Base-by-base conservation (phyloP, 2,888 invertebrate species). In the Nycteola revayana region DNA sequence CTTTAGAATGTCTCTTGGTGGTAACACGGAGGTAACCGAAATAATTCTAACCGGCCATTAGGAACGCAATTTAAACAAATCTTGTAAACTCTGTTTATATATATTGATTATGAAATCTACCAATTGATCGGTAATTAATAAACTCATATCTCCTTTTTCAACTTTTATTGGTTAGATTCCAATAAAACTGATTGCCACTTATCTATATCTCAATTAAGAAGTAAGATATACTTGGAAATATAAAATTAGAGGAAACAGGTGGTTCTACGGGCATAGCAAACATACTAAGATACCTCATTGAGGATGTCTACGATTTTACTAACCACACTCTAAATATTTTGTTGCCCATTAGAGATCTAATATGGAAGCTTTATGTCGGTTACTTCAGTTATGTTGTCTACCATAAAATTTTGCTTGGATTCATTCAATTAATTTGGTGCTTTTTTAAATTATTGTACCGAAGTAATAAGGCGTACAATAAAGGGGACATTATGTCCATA, bases 131-230 rank as follows among this genome's bases (percentile, higher is more conserved):
- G 14, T 14, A 61, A 68, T 70, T 58, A 51, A 51, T 46, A 45
- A 57, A 53, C 37, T 51, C 31, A 34, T 36, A 52, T 43, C 39
- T 40, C 5, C 48, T 45, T 49, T 42, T 49, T 48, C 58, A 42
- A 41, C 34, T 60, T 59, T 57, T 66, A 66, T 66, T 60, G 62
- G 58, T 42, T 37, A 42, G 50, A 38, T 55, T 41, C 43, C 60
- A 54, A 59, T 63, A 64, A 66, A 62, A 45, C 57, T 64, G 60
- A 70, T 58, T 49, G 54, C 35, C 49, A 37, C 49, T 65, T 70
- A 65, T 70, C 62, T 61, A 58, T 52, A 40, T 60, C 60, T 62
- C 56, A 65, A 65, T 67, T 64, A 66, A 57, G 42, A 31, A 57
- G 60, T 62, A 51, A 60, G 50, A 49, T 59, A 48, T 49, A 52